A percentile compares a stretch with the other conserved stretches of the same genome.
These are phyloP conservation scores for Graptemys geographica DNA, from an alignment of 2,797 vertebrate genomes.

Conservation along the genomic window DNA sequence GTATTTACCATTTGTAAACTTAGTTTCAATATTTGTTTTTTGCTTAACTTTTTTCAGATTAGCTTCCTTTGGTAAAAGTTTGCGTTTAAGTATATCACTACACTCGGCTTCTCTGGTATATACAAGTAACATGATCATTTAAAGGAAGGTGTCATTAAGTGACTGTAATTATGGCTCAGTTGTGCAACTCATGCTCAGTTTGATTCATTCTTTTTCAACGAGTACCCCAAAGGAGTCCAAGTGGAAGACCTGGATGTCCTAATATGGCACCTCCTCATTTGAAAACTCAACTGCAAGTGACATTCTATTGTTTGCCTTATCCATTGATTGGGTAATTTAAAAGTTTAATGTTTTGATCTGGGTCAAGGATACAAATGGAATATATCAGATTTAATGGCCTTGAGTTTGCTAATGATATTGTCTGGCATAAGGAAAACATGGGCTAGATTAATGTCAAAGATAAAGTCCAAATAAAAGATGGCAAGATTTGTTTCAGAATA, in stretches of 20 bases:
- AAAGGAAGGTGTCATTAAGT: not conserved
- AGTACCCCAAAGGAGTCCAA: not conserved
- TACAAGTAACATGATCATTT: not conserved
- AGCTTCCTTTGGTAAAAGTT: not conserved
- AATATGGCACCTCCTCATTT: accelerated
- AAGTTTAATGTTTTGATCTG: not conserved
- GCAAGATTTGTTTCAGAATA: slow-evolving; percentile 1
- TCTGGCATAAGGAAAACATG: not conserved
- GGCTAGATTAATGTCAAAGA: not conserved
- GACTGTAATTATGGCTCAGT: not conserved
- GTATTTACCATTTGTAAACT: not conserved
- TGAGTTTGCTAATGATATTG: not conserved
- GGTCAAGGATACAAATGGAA: not conserved
- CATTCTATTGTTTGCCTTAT: not conserved
- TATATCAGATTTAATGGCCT: not conserved
- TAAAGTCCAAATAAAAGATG: not conserved
- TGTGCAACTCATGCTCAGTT: not conserved
- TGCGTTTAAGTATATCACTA: not conserved
- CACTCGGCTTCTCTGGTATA: not conserved
- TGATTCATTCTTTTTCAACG: accelerated
- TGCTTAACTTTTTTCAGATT: not conserved
- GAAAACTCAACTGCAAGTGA: not conserved
- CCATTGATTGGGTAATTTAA: not conserved
- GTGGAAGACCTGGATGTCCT: not conserved
- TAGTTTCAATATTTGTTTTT: not conserved